Conservation (phyloP, 2,888 invertebrate genomes). For the Celastrina argiolus region DNA sequence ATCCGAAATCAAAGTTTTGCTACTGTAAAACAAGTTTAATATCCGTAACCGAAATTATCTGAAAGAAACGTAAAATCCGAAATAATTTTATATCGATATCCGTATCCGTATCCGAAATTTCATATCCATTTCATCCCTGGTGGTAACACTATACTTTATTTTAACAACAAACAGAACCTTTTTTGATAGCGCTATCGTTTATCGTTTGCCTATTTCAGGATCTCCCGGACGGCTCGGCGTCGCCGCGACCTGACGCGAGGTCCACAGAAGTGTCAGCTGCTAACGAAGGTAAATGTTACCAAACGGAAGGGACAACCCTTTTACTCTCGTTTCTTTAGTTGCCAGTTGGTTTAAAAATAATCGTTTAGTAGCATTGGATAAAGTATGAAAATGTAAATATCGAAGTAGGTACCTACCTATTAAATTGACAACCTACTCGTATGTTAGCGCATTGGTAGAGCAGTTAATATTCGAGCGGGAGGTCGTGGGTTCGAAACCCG, state of each 20-base stretch:
- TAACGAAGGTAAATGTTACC: conserved; percentile 51
- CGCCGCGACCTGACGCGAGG: conserved; percentile 56
- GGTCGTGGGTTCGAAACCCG: too few relatives aligned
- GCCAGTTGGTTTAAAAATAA: neutral
- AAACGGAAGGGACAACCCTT: neutral
- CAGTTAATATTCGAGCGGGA: too few relatives aligned
- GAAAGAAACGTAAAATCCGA: too few relatives aligned
- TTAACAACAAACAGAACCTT: neutral
- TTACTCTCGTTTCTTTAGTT: neutral
- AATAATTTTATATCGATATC: too few relatives aligned
- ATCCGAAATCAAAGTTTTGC: too few relatives aligned
- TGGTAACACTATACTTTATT: neutral
- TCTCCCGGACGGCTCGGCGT: conserved; percentile 53
- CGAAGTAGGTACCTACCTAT: too few relatives aligned
- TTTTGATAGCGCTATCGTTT: neutral
- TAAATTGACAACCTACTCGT: too few relatives aligned
- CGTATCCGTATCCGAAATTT: too few relatives aligned
- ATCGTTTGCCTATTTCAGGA: conserved; percentile 47
- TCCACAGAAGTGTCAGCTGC: conserved; percentile 58
- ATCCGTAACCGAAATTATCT: too few relatives aligned
- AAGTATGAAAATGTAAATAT: neutral
- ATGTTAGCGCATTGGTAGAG: too few relatives aligned
- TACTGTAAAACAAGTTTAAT: too few relatives aligned
- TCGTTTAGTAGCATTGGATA: neutral
- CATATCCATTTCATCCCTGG: too few relatives aligned